Percentiles rank a stretch among this genome's conserved stretches.
Evolutionary conservation across 2,888 invertebrate species (phyloP).

Genomic region (Rhagophthalmus giganteus): DNA sequence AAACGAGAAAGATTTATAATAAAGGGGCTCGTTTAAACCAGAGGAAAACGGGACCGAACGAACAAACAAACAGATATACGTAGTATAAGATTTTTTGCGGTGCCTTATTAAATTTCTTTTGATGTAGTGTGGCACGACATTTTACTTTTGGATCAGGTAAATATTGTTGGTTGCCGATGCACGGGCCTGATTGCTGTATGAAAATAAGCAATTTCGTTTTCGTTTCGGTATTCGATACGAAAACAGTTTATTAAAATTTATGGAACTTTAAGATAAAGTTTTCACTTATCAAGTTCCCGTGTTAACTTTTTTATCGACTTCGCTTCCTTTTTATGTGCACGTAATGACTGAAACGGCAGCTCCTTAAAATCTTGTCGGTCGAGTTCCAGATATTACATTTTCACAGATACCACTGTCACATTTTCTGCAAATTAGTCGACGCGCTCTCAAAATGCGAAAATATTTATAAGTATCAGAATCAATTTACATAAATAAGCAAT

Average conservation of each 20-base stretch:
- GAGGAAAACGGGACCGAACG: slow-evolving; percentile 24
- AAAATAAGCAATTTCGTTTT: slow-evolving; percentile 28
- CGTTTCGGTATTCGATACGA: slow-evolving; percentile 30
- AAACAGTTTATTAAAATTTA: slow-evolving; percentile 33
- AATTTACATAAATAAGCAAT: no score
- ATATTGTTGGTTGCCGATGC: slow-evolving; percentile 21
- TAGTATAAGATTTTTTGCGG: slow-evolving; percentile 23
- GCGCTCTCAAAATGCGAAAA: not conserved
- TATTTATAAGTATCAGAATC: not conserved
- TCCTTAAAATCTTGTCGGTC: slow-evolving; percentile 31
- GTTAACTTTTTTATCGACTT: slow-evolving; percentile 41
- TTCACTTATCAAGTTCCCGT: slow-evolving; percentile 39
- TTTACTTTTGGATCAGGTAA: slow-evolving; percentile 11
- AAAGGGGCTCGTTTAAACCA: slow-evolving; percentile 33
- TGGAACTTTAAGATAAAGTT: slow-evolving; percentile 35
- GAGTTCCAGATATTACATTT: slow-evolving; percentile 21
- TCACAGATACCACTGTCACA: slow-evolving; percentile 22
- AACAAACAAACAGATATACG: slow-evolving; percentile 31
- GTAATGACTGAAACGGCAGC: slow-evolving; percentile 43
- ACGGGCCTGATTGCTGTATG: slow-evolving; percentile 16
- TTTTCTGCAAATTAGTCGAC: slow-evolving; percentile 13
- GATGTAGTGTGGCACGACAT: slow-evolving; percentile 11
- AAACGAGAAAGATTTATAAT: slow-evolving; percentile 45
- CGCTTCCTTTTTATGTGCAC: slow-evolving; percentile 41
- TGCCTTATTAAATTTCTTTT: slow-evolving; percentile 18